These are phyloP conservation scores for Ceratosolen fusciceps DNA, from an alignment of 1,140 invertebrate genomes.

Conservation along the genomic window DNA sequence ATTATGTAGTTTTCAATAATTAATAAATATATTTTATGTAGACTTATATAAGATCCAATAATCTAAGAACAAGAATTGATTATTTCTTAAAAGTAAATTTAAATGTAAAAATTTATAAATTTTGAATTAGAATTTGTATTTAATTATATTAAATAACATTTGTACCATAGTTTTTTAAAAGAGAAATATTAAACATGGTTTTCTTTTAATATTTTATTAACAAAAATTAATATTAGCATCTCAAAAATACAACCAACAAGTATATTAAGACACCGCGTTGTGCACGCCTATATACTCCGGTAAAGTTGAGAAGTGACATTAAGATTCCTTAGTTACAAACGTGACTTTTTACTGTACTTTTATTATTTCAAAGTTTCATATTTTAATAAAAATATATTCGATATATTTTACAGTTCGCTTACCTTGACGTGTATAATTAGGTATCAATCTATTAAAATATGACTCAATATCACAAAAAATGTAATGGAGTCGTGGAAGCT, in stretches of 20 bases:
- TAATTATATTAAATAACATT: background rate
- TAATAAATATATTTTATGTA: background rate
- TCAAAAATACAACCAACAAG: background rate
- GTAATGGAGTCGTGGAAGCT: constrained; percentile 38
- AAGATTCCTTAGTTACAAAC: background rate
- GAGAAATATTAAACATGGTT: background rate
- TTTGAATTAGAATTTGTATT: background rate
- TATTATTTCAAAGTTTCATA: background rate
- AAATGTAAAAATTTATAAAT: background rate
- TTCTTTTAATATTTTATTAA: background rate
- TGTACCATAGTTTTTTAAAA: background rate
- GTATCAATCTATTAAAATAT: background rate
- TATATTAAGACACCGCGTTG: constrained; percentile 4
- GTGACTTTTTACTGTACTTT: background rate
- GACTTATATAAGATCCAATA: no score
- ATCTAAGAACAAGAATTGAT: background rate
- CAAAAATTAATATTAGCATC: background rate
- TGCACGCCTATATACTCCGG: background rate
- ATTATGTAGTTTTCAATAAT: background rate
- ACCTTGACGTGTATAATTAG: background rate
- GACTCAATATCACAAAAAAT: constrained; percentile 2
- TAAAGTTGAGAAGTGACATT: no score
- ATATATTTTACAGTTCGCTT: background rate
- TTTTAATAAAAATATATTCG: background rate
- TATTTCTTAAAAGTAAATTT: background rate